Base-by-base conservation (phyloP, 2,797 vertebrate species). In the Apodemus agrarius region DNA sequence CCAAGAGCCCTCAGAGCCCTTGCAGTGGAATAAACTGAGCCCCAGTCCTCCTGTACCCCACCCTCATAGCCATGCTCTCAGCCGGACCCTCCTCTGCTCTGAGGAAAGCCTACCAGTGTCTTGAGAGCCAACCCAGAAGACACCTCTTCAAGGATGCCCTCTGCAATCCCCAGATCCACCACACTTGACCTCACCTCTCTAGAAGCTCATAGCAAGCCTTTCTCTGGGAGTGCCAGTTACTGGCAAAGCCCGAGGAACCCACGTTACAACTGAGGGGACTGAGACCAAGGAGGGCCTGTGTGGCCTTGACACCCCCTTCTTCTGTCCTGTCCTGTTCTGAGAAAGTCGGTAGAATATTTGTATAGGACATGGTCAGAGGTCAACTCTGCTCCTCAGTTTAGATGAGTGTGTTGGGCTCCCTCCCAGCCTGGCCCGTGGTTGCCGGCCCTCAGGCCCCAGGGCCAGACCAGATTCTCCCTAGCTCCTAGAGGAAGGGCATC, bases 271-370 rank as follows among this genome's bases (percentile, higher is more conserved):
- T 61, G 87, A 82, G 75, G 79, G 43, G 97, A 96, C 96, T 0
- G 16, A 97, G 90, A 89, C 97, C 65, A 92, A 75, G 52, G 83
- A 65, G 88, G 80, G 82, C 74, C 89, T 84, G 3, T 80, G 21
- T 72, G 40, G 2, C 31, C n/a, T 65, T 65, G 24, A 54, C 10
- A 14, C 19, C 9, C 34, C 26, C 40, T 0, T 79, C 59, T 49
- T n/a, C 81, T 86, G 21, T 61, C 75, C 31, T 84, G 14, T 43
- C 49, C 57, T 89, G 54, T 88, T 43, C 3, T 65, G 61, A 72
- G 75, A 63, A 89, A 80, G 11, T 0, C 21, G 8, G 76, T 31
- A 29, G 31, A 46, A 6, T 19, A 31, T 90, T 46, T 61, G 72
- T 43, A 63, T 65, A 46, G 26, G 59, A 69, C 22, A 2, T 26